These are phyloP conservation scores for Pygoscelis antarcticus DNA, from an alignment of 2,113 vertebrate species.

Conservation along the genomic window DNA sequence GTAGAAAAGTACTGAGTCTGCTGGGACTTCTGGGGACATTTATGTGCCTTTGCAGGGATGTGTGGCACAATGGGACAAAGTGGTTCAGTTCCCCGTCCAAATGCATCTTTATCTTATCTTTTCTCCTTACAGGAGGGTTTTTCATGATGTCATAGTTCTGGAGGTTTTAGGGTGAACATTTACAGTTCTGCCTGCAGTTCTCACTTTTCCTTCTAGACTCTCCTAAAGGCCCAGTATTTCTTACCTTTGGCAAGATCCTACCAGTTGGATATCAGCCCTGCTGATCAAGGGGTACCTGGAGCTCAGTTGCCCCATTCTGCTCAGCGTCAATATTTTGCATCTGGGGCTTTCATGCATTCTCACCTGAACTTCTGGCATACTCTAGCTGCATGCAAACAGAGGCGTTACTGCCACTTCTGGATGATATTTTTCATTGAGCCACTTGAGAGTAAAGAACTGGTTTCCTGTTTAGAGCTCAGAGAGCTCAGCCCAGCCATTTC, in stretches of 20 bases:
- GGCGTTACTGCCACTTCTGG: background rate
- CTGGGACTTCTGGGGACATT: background rate
- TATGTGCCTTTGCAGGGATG: background rate
- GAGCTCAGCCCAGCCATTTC: background rate
- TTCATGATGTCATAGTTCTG: background rate
- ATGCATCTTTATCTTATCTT: background rate
- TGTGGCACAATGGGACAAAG: background rate
- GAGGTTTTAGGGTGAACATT: background rate
- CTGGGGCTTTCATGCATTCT: background rate
- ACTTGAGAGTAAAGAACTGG: slow-evolving; percentile 44
- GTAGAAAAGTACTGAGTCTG: background rate
- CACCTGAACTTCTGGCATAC: slow-evolving; percentile 4
- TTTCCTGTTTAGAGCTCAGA: slow-evolving; percentile 42
- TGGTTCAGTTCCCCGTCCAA: background rate
- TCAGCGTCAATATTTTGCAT: background rate
- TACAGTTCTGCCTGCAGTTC: background rate
- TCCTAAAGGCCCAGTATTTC: background rate
- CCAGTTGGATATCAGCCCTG: background rate
- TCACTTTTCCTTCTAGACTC: background rate
- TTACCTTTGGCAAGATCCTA: background rate
- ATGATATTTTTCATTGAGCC: slow-evolving; percentile 2
- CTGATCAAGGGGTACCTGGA: background rate
- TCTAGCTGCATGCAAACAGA: background rate
- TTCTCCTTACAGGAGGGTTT: background rate
- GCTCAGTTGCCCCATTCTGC: background rate